phyloP scores from a whole-genome alignment of 2,797 vertebrate genomes.

The Liasis olivaceus region DNA sequence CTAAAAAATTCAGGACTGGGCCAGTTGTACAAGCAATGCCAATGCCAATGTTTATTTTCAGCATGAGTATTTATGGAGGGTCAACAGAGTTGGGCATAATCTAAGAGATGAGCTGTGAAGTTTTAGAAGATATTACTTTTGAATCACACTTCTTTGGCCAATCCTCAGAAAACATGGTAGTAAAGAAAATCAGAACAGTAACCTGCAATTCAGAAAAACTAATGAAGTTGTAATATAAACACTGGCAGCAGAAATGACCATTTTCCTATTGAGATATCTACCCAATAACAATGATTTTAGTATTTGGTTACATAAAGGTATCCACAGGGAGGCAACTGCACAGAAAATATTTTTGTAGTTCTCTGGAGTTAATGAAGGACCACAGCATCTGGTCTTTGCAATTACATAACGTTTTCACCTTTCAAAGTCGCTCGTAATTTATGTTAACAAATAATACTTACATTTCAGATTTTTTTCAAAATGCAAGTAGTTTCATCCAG shows the following conservation, averaged over 20 bases:
- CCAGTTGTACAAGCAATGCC: background rate
- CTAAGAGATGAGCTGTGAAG: background rate
- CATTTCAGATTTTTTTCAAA: conserved; percentile 1
- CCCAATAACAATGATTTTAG: background rate
- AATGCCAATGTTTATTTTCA: background rate
- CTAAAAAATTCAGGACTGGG: background rate
- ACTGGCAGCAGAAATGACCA: background rate
- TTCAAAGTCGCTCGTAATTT: background rate
- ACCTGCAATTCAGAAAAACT: background rate
- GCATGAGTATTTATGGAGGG: background rate
- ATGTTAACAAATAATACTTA: conserved; percentile 15
- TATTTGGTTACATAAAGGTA: background rate
- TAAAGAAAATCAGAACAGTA: background rate
- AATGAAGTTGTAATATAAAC: background rate
- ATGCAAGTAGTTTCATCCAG: conserved; percentile 15
- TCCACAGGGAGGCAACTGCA: background rate
- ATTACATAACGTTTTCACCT: conserved; percentile 24
- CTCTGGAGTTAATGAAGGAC: conserved; percentile 6
- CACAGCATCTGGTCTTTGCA: conserved; percentile 5
- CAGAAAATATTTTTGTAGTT: background rate
- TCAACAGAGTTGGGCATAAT: background rate
- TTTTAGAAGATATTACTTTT: background rate
- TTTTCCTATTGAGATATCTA: background rate
- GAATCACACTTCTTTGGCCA: background rate
- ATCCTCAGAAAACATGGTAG: background rate